Conservation (phyloP, 1,140 invertebrate genomes). For the Planococcus citri region DNA sequence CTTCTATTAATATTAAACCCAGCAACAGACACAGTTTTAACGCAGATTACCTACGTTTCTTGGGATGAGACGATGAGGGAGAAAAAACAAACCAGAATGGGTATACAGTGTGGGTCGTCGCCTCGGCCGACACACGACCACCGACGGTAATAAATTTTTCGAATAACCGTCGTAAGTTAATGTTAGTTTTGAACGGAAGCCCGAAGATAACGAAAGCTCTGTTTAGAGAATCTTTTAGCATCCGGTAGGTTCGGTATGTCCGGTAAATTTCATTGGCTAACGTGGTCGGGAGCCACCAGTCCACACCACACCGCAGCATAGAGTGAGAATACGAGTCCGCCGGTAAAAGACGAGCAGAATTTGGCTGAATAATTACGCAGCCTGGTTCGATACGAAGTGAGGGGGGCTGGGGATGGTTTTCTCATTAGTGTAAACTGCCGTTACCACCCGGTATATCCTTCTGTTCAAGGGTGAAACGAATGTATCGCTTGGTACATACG, state of each 20-base stretch:
- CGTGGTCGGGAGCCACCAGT: no score
- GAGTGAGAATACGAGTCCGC: no score
- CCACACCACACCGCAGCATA: no score
- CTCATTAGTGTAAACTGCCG: neutral
- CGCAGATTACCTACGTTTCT: neutral
- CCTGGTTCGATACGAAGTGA: neutral
- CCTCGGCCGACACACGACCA: no score
- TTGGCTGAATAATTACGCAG: neutral
- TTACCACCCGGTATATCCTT: no score
- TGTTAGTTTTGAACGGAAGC: neutral
- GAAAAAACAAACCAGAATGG: no score
- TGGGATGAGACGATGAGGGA: no score
- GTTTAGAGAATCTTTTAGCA: neutral
- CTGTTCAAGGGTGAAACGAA: no score
- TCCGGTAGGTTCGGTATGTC: neutral
- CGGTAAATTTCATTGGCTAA: neutral
- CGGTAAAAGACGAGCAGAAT: neutral
- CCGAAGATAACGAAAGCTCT: neutral
- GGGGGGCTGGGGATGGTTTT: neutral
- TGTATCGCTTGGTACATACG: no score
- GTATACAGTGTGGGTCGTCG: no score
- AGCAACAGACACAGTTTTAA: neutral
- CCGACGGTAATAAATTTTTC: neutral
- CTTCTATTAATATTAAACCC: no score
- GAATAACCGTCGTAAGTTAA: neutral